Percentiles rank a stretch among this genome's conserved stretches.
These are phyloP conservation scores for Morphnarchus princeps DNA, from an alignment of 2,113 vertebrate genomes.

Conservation along the genomic window DNA sequence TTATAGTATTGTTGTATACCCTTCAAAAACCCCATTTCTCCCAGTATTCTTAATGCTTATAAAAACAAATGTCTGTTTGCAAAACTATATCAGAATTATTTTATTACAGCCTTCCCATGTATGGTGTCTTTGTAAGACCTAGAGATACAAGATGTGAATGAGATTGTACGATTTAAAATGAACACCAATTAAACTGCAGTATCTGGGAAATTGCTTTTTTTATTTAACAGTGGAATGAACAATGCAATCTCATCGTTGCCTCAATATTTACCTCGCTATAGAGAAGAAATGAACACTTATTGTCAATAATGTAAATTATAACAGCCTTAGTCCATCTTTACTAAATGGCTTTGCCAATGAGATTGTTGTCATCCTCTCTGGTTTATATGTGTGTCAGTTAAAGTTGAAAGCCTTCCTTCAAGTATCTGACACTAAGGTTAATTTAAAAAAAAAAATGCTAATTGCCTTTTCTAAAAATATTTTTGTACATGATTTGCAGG, in stretches of 20 bases:
- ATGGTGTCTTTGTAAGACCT: background rate
- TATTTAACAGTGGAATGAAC: background rate
- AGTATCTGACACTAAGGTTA: background rate
- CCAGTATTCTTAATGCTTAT: background rate
- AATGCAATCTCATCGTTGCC: background rate
- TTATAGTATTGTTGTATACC: background rate
- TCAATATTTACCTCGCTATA: background rate
- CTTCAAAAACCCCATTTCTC: background rate
- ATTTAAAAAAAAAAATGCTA: background rate
- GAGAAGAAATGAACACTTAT: background rate
- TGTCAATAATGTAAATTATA: background rate
- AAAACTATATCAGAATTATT: background rate
- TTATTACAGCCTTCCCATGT: background rate
- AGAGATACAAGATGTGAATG: background rate
- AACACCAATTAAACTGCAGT: background rate
- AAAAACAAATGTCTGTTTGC: background rate
- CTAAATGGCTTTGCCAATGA: background rate
- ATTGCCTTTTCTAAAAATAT: background rate
- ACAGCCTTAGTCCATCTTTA: background rate
- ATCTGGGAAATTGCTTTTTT: background rate
- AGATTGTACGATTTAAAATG: background rate
- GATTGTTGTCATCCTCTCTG: background rate
- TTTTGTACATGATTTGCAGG: background rate
- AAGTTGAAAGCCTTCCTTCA: background rate
- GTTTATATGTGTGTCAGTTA: background rate